These are phyloP conservation scores for Pelecanoides urinatrix DNA, from an alignment of 2,113 vertebrate genomes.

Conservation along the genomic window DNA sequence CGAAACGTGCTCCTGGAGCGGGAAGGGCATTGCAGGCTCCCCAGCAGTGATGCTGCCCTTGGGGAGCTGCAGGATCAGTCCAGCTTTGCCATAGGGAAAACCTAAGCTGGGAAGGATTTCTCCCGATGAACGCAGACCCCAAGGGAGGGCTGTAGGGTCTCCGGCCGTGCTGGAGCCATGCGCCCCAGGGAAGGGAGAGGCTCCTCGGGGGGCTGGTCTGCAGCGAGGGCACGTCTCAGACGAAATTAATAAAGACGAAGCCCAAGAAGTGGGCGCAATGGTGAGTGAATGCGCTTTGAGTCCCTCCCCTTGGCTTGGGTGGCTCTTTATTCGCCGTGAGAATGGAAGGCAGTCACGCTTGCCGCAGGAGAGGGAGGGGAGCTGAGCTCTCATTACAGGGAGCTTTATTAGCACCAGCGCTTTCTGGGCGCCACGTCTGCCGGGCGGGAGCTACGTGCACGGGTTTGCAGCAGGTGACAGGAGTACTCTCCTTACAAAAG, in stretches of 20 bases:
- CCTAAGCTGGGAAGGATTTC: neutral
- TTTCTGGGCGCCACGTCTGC: neutral
- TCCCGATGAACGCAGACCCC: neutral
- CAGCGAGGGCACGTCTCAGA: neutral
- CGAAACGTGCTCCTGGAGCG: accelerated
- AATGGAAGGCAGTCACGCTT: neutral
- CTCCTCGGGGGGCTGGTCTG: neutral
- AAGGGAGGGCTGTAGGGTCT: neutral
- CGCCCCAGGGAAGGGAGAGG: neutral
- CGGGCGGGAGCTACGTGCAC: neutral
- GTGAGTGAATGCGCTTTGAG: neutral
- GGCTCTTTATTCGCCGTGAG: neutral
- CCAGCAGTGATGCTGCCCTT: neutral
- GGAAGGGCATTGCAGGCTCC: neutral
- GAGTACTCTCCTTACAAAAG: neutral
- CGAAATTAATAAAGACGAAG: neutral
- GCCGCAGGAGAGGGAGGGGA: neutral
- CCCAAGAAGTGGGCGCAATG: neutral
- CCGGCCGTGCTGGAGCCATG: accelerated
- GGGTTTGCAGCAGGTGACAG: neutral
- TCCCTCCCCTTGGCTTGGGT: neutral
- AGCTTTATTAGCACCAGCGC: neutral
- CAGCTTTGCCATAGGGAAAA: neutral
- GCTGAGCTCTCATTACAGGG: neutral
- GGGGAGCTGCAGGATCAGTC: neutral